phyloP scores from a whole-genome alignment of 2,113 vertebrate genomes.

The Rallus limicola region DNA sequence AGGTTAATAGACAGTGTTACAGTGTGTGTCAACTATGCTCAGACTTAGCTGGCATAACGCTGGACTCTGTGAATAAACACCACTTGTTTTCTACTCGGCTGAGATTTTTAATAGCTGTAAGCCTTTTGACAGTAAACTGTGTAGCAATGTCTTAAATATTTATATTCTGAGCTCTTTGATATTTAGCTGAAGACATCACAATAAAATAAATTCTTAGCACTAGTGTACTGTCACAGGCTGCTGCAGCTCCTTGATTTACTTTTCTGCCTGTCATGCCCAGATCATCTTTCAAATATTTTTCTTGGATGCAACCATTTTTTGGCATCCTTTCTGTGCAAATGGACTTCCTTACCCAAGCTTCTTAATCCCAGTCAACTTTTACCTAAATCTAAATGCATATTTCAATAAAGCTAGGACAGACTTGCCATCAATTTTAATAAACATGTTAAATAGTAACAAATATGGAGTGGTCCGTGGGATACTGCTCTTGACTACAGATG shows the following conservation, averaged over 20 bases:
- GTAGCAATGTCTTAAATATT: slow-evolving; percentile 8
- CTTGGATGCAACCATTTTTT: background rate
- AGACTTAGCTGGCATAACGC: background rate
- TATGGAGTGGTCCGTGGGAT: fast-evolving
- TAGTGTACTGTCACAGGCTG: background rate
- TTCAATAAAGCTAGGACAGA: background rate
- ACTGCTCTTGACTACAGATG: background rate
- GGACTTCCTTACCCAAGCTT: background rate
- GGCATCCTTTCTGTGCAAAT: background rate
- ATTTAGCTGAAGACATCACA: background rate
- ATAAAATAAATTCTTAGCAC: background rate
- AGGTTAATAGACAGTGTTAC: background rate
- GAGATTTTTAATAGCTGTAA: background rate
- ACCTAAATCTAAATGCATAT: background rate
- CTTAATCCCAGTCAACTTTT: background rate
- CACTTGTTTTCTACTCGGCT: background rate
- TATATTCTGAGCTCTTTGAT: background rate
- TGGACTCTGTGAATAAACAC: background rate
- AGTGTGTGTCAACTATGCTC: background rate
- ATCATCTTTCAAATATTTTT: slow-evolving; percentile 5
- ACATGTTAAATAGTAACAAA: background rate
- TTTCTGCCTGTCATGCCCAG: background rate
- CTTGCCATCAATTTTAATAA: background rate
- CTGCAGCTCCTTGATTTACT: background rate
- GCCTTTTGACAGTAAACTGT: background rate